Evolutionary conservation across 2,797 vertebrate species (phyloP).

Genomic region (Diglossa cyanea): DNA sequence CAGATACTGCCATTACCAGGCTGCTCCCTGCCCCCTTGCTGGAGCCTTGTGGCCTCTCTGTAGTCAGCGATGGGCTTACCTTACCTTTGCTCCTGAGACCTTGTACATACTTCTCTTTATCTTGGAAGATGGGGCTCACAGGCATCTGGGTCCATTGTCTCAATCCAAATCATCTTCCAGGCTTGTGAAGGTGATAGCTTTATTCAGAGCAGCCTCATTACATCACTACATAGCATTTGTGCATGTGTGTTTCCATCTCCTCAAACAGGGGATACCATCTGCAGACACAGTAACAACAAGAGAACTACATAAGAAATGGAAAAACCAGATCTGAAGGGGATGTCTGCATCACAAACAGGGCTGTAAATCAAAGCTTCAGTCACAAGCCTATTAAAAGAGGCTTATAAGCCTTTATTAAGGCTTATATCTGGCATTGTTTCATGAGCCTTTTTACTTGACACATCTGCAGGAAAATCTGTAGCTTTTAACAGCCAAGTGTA

Average conservation of each 20-base stretch:
- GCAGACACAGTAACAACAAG: neutral
- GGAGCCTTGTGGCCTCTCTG: neutral
- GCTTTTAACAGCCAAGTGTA: neutral
- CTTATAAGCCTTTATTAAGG: neutral
- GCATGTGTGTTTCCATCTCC: neutral
- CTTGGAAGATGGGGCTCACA: neutral
- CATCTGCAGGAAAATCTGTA: neutral
- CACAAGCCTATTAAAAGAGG: neutral
- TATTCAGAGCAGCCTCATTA: neutral
- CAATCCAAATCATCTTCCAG: neutral
- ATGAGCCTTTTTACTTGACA: neutral
- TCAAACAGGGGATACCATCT: neutral
- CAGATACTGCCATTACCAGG: neutral
- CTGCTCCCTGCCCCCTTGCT: fast-evolving
- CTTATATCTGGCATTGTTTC: neutral
- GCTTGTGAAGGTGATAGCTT: neutral
- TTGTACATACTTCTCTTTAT: neutral
- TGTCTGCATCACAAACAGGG: neutral
- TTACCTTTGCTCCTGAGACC: neutral
- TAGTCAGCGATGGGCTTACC: neutral
- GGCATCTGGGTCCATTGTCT: neutral
- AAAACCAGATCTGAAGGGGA: neutral
- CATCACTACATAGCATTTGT: neutral
- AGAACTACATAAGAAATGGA: neutral
- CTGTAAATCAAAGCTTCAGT: neutral